Evolutionary conservation across 2,888 invertebrate species (phyloP), one percentile per base, ranked within the genome.

Genomic region (Limnephilus lunatus): DNA sequence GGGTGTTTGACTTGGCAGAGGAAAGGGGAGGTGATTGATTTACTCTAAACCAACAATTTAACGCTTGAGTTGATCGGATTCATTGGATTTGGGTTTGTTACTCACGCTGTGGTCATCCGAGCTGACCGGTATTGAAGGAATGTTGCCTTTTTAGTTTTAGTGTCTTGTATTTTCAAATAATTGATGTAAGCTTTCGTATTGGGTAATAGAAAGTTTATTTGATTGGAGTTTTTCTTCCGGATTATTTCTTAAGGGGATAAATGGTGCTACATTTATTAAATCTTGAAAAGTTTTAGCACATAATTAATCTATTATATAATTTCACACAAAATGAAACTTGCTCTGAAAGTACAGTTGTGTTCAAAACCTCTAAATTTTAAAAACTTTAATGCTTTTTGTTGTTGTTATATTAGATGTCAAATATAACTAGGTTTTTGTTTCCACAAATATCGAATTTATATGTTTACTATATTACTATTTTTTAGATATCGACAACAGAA

Each of bases 1-100:
- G 81, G 81, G 19, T 9, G 68, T 89, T 68, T n/a, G 91, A 53
- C 32, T 32, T 35, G 88, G 89, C 68, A 53, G 39, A 80, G 85
- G 92, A 35, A 81, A 68, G 92, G 89, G 85, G 91, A 88, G 89
- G 93, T 93, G 93, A 93, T 93, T 93, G 93, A 93, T 93, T 93
- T 91, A 91, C 93, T 93, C 93, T 93, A 93, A 93, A 93, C 93
- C 93, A 93, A 93, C 93, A 93, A 93, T 93, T 93, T 93, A 93
- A 93, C 93, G 93, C 91, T 93, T 91, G 93, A 93, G 91, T 93
- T 93, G 90, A 91, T 93, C 93, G 92, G 93, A 93, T 93, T 93
- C 93, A 93, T 93, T 93, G 93, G 93, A 93, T 93, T 93, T 93
- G 91, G 90, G 92, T 92, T 91, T 92, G 93, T 92, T 92, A 92